These are phyloP conservation scores for Excalfactoria chinensis DNA, from an alignment of 2,113 vertebrate species.

Conservation along the genomic window DNA sequence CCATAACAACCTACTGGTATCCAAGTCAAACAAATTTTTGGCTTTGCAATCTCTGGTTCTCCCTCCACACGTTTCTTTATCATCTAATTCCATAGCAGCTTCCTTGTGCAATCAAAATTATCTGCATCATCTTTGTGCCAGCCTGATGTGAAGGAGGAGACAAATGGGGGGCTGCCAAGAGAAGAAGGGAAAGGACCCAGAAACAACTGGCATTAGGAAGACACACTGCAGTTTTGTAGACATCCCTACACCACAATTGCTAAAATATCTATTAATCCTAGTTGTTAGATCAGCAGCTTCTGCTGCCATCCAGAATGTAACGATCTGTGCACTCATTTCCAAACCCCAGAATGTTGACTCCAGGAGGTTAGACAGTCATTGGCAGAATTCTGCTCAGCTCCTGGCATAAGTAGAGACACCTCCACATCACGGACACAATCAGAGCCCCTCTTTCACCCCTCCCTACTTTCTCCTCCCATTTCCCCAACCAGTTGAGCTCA, in stretches of 20 bases:
- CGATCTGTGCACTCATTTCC: constrained; percentile 53
- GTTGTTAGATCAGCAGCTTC: constrained; percentile 13
- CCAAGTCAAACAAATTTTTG: not conserved
- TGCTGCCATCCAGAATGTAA: not conserved
- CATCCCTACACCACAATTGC: rapidly evolving
- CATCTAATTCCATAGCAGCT: not conserved
- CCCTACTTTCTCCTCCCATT: not conserved
- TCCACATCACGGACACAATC: rapidly evolving
- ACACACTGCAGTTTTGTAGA: not conserved
- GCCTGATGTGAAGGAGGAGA: not conserved
- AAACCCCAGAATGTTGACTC: not conserved
- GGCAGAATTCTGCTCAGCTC: not conserved
- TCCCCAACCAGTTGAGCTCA: not conserved
- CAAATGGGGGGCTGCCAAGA: not conserved
- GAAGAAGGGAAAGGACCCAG: not conserved
- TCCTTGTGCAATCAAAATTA: not conserved
- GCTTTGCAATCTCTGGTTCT: not conserved
- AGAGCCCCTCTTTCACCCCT: not conserved
- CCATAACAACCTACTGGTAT: not conserved
- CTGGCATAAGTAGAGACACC: not conserved
- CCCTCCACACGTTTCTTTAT: not conserved
- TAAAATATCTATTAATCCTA: not conserved
- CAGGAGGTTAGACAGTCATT: constrained; percentile 60
- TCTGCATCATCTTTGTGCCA: not conserved
- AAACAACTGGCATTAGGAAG: not conserved